Evolutionary conservation across 2,888 invertebrate species (phyloP).

Genomic region (Sphaerophoria taeniata): DNA sequence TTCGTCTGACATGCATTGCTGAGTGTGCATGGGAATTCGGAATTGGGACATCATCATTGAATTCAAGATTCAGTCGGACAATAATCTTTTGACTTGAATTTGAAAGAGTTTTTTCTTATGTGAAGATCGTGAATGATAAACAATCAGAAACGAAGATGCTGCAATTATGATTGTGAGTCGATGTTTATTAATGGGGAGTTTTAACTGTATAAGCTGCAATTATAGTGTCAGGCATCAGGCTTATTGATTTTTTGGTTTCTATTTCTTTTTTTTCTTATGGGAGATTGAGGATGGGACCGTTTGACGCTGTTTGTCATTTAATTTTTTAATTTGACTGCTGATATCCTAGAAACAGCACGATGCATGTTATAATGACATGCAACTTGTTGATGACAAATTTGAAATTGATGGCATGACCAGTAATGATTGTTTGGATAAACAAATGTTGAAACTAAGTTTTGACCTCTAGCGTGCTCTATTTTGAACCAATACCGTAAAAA

Average conservation of each 20-base stretch:
- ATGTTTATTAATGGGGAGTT: neutral
- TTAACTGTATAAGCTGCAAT: slow-evolving; percentile 2
- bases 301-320: neutral
- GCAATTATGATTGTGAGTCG: neutral
- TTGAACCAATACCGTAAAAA: too few relatives aligned
- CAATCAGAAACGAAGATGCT: slow-evolving; percentile 29
- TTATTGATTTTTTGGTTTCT: neutral
- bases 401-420: too few relatives aligned
- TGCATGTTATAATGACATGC: too few relatives aligned
- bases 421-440: too few relatives aligned
- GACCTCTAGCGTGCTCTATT: too few relatives aligned
- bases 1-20: slow-evolving; percentile 17
- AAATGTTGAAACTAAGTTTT: too few relatives aligned
- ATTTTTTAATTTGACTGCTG: neutral
- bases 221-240: neutral
- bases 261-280: neutral
- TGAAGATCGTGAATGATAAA: slow-evolving; percentile 22
- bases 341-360: too few relatives aligned
- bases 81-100: neutral
- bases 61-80: slow-evolving; percentile 2
- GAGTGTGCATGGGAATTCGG: neutral
- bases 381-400: too few relatives aligned
- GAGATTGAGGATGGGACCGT: neutral
- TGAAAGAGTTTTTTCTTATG: neutral
- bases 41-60: neutral